A percentile compares a stretch with the other conserved stretches of the same genome.
These are phyloP conservation scores for Merodon equestris DNA, from an alignment of 2,888 invertebrate genomes.

Conservation along the genomic window DNA sequence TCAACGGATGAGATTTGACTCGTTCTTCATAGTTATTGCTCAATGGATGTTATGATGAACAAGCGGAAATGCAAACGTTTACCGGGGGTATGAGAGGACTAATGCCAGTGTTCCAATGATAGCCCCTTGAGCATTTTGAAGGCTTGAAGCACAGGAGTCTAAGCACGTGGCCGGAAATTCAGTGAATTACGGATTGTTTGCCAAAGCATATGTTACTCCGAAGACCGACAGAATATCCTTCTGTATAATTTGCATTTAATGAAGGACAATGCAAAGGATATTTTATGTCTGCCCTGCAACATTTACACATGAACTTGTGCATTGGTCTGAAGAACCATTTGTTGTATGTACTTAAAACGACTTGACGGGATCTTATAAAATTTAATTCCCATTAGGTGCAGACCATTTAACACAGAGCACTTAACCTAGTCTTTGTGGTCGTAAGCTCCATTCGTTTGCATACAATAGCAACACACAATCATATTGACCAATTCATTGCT, in stretches of 20 bases:
- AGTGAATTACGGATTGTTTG: neutral
- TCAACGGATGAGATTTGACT: slow-evolving; percentile 5
- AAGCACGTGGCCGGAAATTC: neutral
- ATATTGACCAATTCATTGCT: slow-evolving; percentile 45
- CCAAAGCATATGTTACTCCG: too few relatives aligned
- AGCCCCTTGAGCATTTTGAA: slow-evolving; percentile 13
- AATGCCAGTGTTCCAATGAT: slow-evolving; percentile 4
- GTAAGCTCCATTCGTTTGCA: slow-evolving; percentile 23
- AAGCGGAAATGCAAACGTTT: slow-evolving; percentile 14
- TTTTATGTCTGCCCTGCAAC: too few relatives aligned
- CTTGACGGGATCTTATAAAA: neutral
- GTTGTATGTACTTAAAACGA: too few relatives aligned
- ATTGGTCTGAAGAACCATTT: too few relatives aligned
- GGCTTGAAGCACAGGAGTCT: slow-evolving; percentile 11
- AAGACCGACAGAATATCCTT: too few relatives aligned
- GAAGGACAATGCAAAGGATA: too few relatives aligned
- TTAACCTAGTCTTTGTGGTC: slow-evolving; percentile 11
- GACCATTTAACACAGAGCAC: slow-evolving; percentile 23
- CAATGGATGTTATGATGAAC: neutral
- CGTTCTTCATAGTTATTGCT: neutral
- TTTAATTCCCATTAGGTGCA: slow-evolving; percentile 44
- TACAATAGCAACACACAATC: slow-evolving; percentile 44
- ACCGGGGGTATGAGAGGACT: slow-evolving; percentile 4
- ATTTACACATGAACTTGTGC: too few relatives aligned
- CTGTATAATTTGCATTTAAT: too few relatives aligned